These are phyloP conservation scores for Stenoptilia bipunctidactyla DNA, from an alignment of 2,888 invertebrate species.

Conservation along the genomic window DNA sequence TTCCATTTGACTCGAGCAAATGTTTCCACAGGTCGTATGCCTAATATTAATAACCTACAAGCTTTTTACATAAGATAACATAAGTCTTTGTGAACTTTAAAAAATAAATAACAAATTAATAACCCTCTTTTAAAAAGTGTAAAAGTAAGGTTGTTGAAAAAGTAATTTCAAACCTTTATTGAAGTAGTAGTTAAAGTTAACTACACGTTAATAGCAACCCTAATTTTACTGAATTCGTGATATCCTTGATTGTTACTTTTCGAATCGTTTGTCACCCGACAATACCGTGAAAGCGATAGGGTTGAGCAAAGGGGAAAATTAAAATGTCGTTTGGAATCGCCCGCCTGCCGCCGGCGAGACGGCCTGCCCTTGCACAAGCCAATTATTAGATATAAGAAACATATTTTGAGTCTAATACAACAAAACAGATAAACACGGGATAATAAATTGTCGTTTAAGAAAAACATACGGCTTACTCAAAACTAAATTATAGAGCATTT, in stretches of 20 bases:
- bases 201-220: no score
- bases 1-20: no score
- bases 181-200: no score
- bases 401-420: constrained; percentile 55
- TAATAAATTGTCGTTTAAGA: constrained; percentile 69
- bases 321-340: constrained; percentile 48
- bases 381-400: constrained; percentile 44
- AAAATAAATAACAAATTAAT: no score
- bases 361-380: constrained; percentile 22
- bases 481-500: constrained; percentile 36
- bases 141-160: no score
- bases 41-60: no score
- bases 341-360: constrained; percentile 31
- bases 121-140: no score
- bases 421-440: constrained; percentile 54
- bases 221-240: no score
- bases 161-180: not conserved
- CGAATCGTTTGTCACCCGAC: constrained; percentile 64
- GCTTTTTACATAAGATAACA: no score
- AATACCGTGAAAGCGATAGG: constrained; percentile 48
- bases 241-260: constrained; percentile 38
- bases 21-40: no score
- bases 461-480: constrained; percentile 48
- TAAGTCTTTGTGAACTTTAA: no score
- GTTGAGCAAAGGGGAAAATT: constrained; percentile 45